Evolutionary conservation across 2,888 invertebrate genomes (phyloP).

Genomic region (Drosophila helvetica): DNA sequence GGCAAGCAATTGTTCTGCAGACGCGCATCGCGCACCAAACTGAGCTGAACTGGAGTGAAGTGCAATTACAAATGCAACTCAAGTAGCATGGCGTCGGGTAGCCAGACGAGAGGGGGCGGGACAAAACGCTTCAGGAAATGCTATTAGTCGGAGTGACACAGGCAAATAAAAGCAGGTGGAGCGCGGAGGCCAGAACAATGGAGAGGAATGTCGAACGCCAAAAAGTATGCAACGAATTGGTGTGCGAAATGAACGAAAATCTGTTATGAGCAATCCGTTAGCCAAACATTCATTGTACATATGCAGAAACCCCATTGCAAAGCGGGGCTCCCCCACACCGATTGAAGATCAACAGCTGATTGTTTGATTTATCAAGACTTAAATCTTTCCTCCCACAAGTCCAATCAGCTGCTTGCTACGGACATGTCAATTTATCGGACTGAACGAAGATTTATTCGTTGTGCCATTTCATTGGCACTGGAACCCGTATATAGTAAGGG

Average conservation of each 20-base stretch:
- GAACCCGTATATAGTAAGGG: too few species aligned
- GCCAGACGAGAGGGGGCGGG: constrained; percentile 18
- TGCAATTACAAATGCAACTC: constrained; percentile 80
- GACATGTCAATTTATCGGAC: neutral
- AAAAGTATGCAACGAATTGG: constrained; percentile 9
- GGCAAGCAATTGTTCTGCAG: constrained; percentile 68
- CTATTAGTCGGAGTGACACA: constrained; percentile 55
- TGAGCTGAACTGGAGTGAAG: constrained; percentile 58
- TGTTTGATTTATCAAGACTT: neutral
- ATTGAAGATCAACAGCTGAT: neutral
- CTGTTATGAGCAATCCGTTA: neutral
- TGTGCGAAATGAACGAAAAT: neutral
- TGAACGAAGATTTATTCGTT: neutral
- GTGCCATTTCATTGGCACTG: neutral
- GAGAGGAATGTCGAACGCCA: neutral
- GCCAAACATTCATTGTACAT: neutral
- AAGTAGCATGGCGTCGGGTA: constrained; percentile 56
- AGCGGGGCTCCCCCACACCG: too few species aligned
- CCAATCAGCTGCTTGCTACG: too few species aligned
- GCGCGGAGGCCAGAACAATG: neutral
- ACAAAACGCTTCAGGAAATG: constrained; percentile 33
- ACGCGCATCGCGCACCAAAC: constrained; percentile 41
- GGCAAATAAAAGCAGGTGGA: constrained; percentile 51
- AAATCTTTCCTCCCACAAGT: neutral
- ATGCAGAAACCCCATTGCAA: too few species aligned